Evolutionary conservation across 2,797 vertebrate genomes (phyloP).

Genomic region (Alfaro cultratus): DNA sequence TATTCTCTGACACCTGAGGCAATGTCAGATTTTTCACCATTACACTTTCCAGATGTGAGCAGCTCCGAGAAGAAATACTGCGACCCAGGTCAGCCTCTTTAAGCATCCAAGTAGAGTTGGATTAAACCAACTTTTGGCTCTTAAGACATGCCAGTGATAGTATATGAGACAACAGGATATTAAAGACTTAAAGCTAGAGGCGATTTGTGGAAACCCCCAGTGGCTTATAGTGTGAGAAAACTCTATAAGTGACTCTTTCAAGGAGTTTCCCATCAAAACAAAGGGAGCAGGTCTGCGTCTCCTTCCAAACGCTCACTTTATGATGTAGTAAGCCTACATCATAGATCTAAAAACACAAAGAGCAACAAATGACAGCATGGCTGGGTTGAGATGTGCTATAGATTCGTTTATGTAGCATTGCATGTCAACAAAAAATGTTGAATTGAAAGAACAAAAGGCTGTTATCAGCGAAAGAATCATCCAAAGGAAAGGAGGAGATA

Average conservation of each 20-base stretch:
- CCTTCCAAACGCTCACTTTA: slow-evolving; percentile 22
- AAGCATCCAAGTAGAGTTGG: slow-evolving; percentile 54
- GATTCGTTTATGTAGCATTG: slow-evolving; percentile 56
- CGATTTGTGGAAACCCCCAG: slow-evolving; percentile 52
- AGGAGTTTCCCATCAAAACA: slow-evolving; percentile 40
- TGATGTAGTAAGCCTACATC: slow-evolving; percentile 43
- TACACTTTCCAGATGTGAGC: slow-evolving; percentile 74
- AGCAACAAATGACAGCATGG: slow-evolving; percentile 51
- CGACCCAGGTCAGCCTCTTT: slow-evolving; percentile 58
- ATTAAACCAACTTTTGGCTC: slow-evolving; percentile 52
- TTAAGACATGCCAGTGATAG: slow-evolving; percentile 57
- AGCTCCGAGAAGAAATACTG: slow-evolving; percentile 55
- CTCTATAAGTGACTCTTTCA: slow-evolving; percentile 46
- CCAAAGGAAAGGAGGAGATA: slow-evolving; percentile 54
- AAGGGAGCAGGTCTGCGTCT: slow-evolving; percentile 40
- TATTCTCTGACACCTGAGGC: slow-evolving; percentile 61
- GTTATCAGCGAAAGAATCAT: slow-evolving; percentile 64
- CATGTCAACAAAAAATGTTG: slow-evolving; percentile 65
- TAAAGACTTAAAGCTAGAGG: slow-evolving; percentile 67
- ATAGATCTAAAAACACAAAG: slow-evolving; percentile 56
- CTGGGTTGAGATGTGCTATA: slow-evolving; percentile 48
- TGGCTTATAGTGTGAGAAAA: slow-evolving; percentile 59
- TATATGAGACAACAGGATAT: slow-evolving; percentile 68
- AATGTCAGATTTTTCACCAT: slow-evolving; percentile 56
- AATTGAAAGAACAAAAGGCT: slow-evolving; percentile 49